Evolutionary conservation across 30 jellyfish, hydroid and myxozoan genomes (phyloP), one percentile per base, ranked within the genome.

Genomic region (Clytia hemisphaerica): DNA sequence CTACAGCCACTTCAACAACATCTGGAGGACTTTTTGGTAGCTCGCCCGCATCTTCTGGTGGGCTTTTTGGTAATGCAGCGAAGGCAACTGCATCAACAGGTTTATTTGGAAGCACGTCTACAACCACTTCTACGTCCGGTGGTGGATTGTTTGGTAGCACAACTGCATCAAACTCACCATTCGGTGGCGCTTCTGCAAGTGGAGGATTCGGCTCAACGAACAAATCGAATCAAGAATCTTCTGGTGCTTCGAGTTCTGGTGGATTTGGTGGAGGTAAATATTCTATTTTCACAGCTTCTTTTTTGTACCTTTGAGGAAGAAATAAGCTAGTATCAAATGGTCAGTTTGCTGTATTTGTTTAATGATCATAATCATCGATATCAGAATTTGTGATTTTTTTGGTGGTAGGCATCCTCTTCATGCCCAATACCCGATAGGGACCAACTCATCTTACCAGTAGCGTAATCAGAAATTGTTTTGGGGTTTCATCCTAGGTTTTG

Each of bases 141-240:
- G 47, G 58, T 21, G 87, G 94, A 51, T 16, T 81, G 30, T 81
- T 82, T 55, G 88, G 94, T 34, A 37, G 34, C 1, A 69, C 48
- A 46, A 27, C 54, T 2, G 49, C 66, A 45, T 33, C 79, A 22
- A 61, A 37, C 0, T 14, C 63, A 3, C 7, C 93, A 28, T 42
- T 36, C 24, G 59, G 76, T 21, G 48, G 63, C 28, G 50, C 81
- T 18, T 47, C 45, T 38, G 35, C 60, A 18, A 84, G 91, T 1
- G 84, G 77, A 2, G 26, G 40, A 6, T 64, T 64, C 35, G 75
- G 51, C 16, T 28, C 76, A 14, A 44, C 34, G n/a, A 18, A 22
- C 0, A 4, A 47, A 10, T 3, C 66, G 18, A 42, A 25, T 27
- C 68, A 2, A 2, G 21, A 6, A 27, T 62, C 76, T 0, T 66